These are phyloP conservation scores for Drosophila gunungcola DNA, from an alignment of 1,140 invertebrate species.

Conservation along the genomic window DNA sequence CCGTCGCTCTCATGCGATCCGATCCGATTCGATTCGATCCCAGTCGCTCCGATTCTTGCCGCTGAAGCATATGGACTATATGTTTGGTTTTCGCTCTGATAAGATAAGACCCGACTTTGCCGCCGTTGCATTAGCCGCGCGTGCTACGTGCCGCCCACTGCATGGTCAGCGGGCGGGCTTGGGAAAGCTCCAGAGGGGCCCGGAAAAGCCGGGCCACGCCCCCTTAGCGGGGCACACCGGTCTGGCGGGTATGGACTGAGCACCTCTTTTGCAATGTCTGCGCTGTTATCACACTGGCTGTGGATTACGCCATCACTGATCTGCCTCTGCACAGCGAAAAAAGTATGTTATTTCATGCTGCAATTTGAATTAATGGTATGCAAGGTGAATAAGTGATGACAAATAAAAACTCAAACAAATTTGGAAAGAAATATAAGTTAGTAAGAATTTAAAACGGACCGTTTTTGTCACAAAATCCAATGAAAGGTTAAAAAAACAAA, in stretches of 20 bases:
- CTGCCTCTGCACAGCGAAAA: background rate
- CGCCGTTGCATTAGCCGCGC: constrained; percentile 24
- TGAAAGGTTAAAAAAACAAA: too few species aligned
- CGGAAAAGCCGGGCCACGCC: constrained; percentile 21
- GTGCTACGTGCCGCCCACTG: constrained; percentile 64
- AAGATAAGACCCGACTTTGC: constrained; percentile 51
- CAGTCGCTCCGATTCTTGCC: constrained; percentile 29
- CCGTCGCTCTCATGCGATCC: constrained; percentile 29
- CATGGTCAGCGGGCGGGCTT: constrained; percentile 25
- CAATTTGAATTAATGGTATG: background rate
- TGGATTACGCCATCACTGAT: constrained; percentile 30
- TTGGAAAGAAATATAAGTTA: too few species aligned
- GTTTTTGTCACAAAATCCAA: too few species aligned
- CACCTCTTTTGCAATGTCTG: constrained; percentile 29
- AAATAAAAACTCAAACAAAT: too few species aligned
- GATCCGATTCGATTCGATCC: constrained; percentile 20
- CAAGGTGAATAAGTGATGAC: too few species aligned
- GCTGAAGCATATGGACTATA: constrained; percentile 23
- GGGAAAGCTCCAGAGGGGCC: constrained; percentile 23
- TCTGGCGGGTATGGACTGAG: constrained; percentile 13
- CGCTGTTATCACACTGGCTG: constrained; percentile 23
- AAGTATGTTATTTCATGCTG: background rate
- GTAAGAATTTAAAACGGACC: too few species aligned
- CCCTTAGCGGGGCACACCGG: constrained; percentile 11
- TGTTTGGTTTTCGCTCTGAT: constrained; percentile 46